phyloP scores from a whole-genome alignment of 2,888 invertebrate genomes.

The Melipona beecheii region DNA sequence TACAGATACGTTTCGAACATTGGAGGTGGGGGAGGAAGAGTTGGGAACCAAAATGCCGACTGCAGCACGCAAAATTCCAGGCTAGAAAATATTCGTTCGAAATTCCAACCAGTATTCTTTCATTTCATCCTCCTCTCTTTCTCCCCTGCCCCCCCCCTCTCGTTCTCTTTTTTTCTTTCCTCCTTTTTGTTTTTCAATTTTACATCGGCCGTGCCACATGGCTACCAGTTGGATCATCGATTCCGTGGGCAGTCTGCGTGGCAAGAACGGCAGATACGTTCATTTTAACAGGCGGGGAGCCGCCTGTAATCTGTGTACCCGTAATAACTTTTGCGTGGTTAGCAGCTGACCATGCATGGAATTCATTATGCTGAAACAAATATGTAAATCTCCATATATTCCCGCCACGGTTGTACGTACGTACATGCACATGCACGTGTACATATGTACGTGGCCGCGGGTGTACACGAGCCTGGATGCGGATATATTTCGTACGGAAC shows the following conservation, averaged over 20 bases:
- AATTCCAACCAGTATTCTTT: conserved; percentile 32
- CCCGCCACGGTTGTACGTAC: conserved; percentile 29
- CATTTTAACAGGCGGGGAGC: conserved; percentile 56
- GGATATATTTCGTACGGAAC: conserved; percentile 52
- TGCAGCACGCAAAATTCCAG: neutral
- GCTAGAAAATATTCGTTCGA: neutral
- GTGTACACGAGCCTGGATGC: conserved; percentile 37
- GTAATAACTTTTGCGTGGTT: conserved; percentile 73
- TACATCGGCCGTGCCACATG: conserved; percentile 26
- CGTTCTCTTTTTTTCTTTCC: neutral
- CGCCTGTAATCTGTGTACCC: conserved; percentile 66
- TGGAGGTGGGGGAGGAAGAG: neutral
- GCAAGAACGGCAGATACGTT: conserved; percentile 63
- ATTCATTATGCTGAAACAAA: conserved; percentile 70
- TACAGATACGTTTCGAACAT: neutral
- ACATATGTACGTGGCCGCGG: conserved; percentile 18
- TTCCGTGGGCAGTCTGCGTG: conserved; percentile 55
- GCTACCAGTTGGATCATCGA: conserved; percentile 43
- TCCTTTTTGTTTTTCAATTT: conserved; percentile 26
- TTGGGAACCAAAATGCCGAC: neutral
- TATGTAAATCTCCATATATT: conserved; percentile 68
- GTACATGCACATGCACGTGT: conserved; percentile 17
- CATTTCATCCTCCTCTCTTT: neutral
- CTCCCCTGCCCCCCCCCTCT: too few relatives aligned
- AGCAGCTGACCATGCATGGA: conserved; percentile 73